Conservation (phyloP, 1,140 invertebrate species). For the Metaphire vulgaris region DNA sequence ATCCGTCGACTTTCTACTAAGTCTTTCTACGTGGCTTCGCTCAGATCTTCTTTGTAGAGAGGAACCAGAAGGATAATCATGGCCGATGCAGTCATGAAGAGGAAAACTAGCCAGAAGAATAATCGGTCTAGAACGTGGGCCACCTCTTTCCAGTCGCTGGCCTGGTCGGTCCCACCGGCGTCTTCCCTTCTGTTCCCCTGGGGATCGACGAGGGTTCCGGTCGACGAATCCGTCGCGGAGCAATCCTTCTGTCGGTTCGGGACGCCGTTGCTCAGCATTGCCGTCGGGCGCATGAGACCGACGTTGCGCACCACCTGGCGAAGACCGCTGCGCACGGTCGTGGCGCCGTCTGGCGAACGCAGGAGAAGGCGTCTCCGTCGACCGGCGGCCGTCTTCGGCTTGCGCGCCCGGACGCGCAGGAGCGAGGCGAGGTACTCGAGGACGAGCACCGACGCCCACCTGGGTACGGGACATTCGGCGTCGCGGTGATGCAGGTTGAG, state of each 20-base stretch:
- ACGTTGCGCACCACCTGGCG: not conserved
- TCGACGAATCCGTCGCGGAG: not conserved
- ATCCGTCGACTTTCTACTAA: too few species aligned
- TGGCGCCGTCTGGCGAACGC: not conserved
- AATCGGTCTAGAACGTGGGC: not conserved
- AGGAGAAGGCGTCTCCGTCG: not conserved
- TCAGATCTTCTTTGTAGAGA: not conserved
- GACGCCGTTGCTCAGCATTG: not conserved
- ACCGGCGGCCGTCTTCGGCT: constrained; percentile 16
- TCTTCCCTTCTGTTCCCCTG: not conserved
- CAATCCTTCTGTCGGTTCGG: not conserved
- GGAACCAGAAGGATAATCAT: not conserved
- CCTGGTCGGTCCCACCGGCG: not conserved
- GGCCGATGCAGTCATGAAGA: not conserved
- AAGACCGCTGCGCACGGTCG: not conserved
- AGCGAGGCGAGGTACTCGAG: constrained; percentile 20
- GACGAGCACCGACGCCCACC: constrained; percentile 16
- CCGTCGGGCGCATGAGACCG: not conserved
- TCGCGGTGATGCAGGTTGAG: constrained; percentile 96
- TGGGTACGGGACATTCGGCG: constrained; percentile 22
- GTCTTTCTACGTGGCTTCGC: too few species aligned
- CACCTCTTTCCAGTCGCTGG: not conserved
- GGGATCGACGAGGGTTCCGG: not conserved
- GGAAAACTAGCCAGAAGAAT: not conserved
- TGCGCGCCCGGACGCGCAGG: constrained; percentile 21